Evolutionary conservation across 2,797 vertebrate species (phyloP).

Genomic region (Siniperca undulata): DNA sequence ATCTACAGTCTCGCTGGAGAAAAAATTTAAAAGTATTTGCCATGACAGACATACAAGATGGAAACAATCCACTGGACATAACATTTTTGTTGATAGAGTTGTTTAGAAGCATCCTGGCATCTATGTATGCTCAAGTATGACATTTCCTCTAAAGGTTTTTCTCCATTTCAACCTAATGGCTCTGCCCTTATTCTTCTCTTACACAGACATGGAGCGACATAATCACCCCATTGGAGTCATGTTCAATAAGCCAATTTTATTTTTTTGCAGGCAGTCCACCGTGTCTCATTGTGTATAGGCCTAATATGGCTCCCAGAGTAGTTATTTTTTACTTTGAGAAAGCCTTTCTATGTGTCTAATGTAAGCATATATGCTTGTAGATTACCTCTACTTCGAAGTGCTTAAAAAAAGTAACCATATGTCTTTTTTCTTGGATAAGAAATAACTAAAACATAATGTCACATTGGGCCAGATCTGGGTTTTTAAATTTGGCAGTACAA

Average conservation of each 20-base stretch:
- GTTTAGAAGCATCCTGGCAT: not conserved
- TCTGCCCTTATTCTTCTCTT: not conserved
- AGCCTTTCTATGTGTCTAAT: not conserved
- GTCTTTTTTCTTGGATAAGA: not conserved
- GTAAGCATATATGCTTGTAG: not conserved
- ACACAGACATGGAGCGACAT: not conserved
- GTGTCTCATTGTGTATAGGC: not conserved
- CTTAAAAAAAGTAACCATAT: not conserved
- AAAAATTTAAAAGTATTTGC: not conserved
- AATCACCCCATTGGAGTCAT: not conserved
- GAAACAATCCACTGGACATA: not conserved
- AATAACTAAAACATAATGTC: not conserved
- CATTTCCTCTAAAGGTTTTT: not conserved
- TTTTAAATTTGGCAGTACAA: constrained; percentile 18
- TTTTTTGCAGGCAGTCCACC: not conserved
- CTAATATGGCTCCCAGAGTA: not conserved
- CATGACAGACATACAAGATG: not conserved
- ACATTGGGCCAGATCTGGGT: not conserved
- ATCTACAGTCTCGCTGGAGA: not conserved
- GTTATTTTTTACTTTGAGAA: not conserved
- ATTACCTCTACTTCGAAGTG: not conserved
- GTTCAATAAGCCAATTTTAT: not conserved
- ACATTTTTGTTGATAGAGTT: not conserved
- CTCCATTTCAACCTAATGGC: not conserved
- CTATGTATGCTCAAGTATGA: not conserved